Evolutionary conservation across 2,797 vertebrate species (phyloP), one percentile per base, ranked within the genome.

Genomic region (Masticophis lateralis): DNA sequence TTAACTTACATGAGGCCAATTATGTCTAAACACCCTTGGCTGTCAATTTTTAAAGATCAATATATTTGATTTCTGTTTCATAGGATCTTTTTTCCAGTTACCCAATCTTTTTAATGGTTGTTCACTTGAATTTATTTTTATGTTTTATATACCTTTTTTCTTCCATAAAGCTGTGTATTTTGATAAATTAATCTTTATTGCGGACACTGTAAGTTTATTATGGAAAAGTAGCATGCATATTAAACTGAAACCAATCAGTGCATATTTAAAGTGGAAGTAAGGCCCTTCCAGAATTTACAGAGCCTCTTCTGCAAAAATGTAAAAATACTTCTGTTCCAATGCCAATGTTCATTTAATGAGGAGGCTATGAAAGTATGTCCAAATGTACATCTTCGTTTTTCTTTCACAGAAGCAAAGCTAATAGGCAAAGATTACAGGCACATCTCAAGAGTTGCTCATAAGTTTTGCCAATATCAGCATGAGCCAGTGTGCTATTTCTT

Each of bases 401-500:
- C 57, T 96, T 92, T 37, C 86, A n/a, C 25, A 93, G 47, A 91
- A 86, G 86, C 59, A 83, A 91, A 92, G 32, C 59, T 92, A 92
- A 86, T 83, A 88, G 66, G n/a, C 2, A 79, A 27, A 27, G 57
- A 94, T 18, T 37, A 43, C 20, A 22, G 37, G 37, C 2, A 11
- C 22, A 69, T 89, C 66, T 94, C 94, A 74, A 56, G 53, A 79
- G 28, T 63, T 43, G 63, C 57, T 94, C 63, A 0, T 61, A 92
- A 87, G 47, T 88, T 95, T 94, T 94, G 57, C 63, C 63, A 94
- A 79, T 43, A 91, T 43, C 87, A 83, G 92, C 90, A 59, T 87
- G 88, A 53, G 89, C 88, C 83, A 4, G 3, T 90, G 90, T 87
- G 88, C 90, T 92, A 66, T 56, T 89, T 95, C 61, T 57, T 28